Percentiles rank a stretch among this genome's conserved stretches.
These are phyloP conservation scores for Cryptotermes secundus DNA, from an alignment of 1,140 invertebrate species.

Conservation along the genomic window DNA sequence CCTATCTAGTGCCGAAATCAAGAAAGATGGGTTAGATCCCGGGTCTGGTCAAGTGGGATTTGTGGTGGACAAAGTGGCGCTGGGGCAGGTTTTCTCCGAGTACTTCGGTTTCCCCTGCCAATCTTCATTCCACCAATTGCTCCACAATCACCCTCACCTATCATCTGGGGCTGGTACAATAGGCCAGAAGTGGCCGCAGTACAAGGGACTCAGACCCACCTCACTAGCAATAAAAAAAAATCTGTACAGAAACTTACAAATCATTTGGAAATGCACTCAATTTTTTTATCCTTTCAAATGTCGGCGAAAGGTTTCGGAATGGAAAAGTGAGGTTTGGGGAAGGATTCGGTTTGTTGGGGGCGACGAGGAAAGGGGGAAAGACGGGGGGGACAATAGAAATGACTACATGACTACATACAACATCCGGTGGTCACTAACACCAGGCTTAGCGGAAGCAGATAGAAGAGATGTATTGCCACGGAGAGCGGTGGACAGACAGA, in stretches of 20 bases:
- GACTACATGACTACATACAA: constrained; percentile 12
- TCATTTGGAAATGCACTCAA: neutral
- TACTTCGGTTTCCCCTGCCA: too few relatives aligned
- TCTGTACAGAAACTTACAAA: neutral
- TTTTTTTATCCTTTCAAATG: neutral
- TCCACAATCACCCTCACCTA: too few relatives aligned
- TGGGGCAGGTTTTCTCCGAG: too few relatives aligned
- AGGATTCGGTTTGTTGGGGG: neutral
- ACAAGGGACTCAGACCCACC: too few relatives aligned
- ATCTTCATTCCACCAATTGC: too few relatives aligned
- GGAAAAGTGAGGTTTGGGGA: neutral
- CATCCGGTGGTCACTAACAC: constrained; percentile 24
- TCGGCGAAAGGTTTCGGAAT: neutral
- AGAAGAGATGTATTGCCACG: neutral
- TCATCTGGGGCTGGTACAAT: too few relatives aligned
- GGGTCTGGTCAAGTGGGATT: too few relatives aligned
- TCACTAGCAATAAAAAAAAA: too few relatives aligned
- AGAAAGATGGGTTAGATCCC: too few relatives aligned
- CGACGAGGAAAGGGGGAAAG: neutral
- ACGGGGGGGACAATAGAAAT: neutral
- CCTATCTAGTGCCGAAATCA: too few relatives aligned
- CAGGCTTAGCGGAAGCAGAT: constrained; percentile 19
- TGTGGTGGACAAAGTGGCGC: too few relatives aligned
- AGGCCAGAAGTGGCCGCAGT: too few relatives aligned
- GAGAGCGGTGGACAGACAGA: neutral